Evolutionary conservation across 2,797 vertebrate genomes (phyloP), one percentile per base, ranked within the genome.

Genomic region (Sebastes taczanowskii): DNA sequence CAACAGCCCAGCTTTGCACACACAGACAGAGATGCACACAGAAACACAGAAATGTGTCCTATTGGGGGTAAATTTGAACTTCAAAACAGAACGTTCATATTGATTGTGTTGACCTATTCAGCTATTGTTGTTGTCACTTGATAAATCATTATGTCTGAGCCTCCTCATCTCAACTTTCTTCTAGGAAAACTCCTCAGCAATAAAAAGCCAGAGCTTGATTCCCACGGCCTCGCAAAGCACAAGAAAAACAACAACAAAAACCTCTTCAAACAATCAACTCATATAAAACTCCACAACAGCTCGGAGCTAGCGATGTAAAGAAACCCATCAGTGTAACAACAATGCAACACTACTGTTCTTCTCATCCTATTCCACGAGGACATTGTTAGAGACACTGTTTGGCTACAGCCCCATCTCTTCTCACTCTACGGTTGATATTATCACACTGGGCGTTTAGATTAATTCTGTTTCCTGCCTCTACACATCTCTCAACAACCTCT

Each of bases 381-480:
- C 95, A 93, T 95, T 94, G 94, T 95, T 95, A 95, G 92, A 90
- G 80, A 94, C 93, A 94, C 94, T 96, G 95, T 95, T 95, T 66
- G 93, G 95, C 95, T 95, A 94, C 95, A 95, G 94, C 96, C 92
- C 94, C 91, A 92, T 96, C 94, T 90, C 92, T 89, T 95, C 94
- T 96, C 93, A 95, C 95, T 80, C 71, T 95, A 95, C 93, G 93
- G 94, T 94, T 95, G 94, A 96, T 96, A 96, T 95, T 96, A 96
- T 97, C 95, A 96, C 89, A 96, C 96, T 95, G 95, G 94, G 94
- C 94, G 90, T 96, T 96, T 94, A 95, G 95, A 97, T 97, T 96
- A 95, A 95, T 93, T 83, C 92, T 86, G 92, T 96, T 97, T 98
- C 96, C 96, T 96, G 95, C 95, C 73, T 91, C 74, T 93, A 91